phyloP scores from a whole-genome alignment of 64 coral and sea anemone species.

The Montipora foliosa region DNA sequence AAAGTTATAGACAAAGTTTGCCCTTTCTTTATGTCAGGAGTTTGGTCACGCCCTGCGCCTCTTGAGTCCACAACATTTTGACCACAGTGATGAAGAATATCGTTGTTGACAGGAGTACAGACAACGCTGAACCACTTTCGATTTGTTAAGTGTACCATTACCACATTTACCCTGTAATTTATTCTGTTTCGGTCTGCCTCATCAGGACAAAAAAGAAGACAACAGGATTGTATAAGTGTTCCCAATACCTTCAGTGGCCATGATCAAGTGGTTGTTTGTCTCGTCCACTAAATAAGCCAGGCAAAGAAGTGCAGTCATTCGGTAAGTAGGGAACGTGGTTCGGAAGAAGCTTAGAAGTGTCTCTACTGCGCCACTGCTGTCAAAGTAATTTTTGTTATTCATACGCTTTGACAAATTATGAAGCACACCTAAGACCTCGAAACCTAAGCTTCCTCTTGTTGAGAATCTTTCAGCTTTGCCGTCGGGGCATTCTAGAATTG shows the following conservation, averaged over 20 bases:
- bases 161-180: too few relatives aligned
- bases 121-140: too few relatives aligned
- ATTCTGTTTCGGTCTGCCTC: too few relatives aligned
- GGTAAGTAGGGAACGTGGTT: constrained; percentile 12
- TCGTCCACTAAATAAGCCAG: constrained; percentile 51
- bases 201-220: too few relatives aligned
- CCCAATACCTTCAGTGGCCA: constrained; percentile 43
- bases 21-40: too few relatives aligned
- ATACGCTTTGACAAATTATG: constrained; percentile 46
- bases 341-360: constrained; percentile 27
- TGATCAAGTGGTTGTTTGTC: constrained; percentile 48
- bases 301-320: constrained; percentile 30
- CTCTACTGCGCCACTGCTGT: constrained; percentile 10
- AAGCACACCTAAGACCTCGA: constrained; percentile 45
- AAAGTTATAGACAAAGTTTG: too few relatives aligned
- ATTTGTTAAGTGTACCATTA: too few relatives aligned
- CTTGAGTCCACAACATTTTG: too few relatives aligned
- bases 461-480: constrained; percentile 30
- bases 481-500: not conserved
- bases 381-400: constrained; percentile 22
- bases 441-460: not conserved
- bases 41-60: too few relatives aligned
- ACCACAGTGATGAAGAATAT: too few relatives aligned
- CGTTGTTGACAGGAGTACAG: too few relatives aligned
- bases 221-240: not conserved